Base-by-base conservation (phyloP, 2,888 invertebrate genomes). In the Andrena minutula region DNA sequence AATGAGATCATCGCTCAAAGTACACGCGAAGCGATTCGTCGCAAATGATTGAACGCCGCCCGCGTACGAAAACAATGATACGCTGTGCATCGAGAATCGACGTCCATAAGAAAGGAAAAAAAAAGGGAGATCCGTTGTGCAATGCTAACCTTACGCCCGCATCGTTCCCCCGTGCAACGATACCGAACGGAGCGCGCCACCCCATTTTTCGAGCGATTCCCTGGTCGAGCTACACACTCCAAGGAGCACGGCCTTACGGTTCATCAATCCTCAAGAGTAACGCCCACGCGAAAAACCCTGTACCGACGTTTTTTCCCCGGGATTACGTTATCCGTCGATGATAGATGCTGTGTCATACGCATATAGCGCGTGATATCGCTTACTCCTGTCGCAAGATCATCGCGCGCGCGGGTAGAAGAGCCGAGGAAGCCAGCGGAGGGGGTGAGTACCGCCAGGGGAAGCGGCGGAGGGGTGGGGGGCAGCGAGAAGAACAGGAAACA, bases 321-420 rank as follows among this genome's bases (percentile, higher is more conserved):
- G 65, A 82, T 86, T 77, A 73, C 82, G 77, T 73, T 78, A 65
- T 75, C 75, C 75, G 60, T 68, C 69, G 72, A 64, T 26, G 60
- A 66, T 60, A 75, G 75, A 82, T 58, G 83, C 74, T 47, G 77
- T 49, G 77, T 71, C 70, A 77, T 71, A 83, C 41, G 64, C 58
- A 26, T 16, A 4, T n/a, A 20, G 60, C 71, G 79, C 63, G 65
- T 66, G 70, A 76, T 71, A 71, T 75, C 53, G 77, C 56, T 23
- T 68, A 12, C 68, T 53, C 65, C 60, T 63, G 76, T 80, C 72
- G 64, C 60, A 72, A 72, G 65, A 77, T 83, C 64, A 70, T 76
- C 77, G 60, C 73, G 73, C 79, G 75, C 77, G 60, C 16, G 32
- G 16, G 23, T 49, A 35, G 30, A 75, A 49, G 30, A 51, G 32